phyloP scores from a whole-genome alignment of 2,797 vertebrate species.

The Cynopterus sphinx region DNA sequence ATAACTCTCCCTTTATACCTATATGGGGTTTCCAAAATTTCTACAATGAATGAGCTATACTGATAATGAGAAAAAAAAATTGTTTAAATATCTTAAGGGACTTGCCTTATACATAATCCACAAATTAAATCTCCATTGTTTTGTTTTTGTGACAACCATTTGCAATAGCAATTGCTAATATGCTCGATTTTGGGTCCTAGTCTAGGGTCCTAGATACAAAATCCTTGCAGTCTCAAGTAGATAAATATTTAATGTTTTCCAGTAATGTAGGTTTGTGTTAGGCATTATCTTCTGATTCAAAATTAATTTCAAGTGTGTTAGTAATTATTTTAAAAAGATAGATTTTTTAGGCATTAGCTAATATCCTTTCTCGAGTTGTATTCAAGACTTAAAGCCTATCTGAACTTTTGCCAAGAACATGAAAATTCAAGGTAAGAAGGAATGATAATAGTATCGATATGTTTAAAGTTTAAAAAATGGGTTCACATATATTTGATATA shows the following conservation, averaged over 20 bases:
- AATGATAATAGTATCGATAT: background rate
- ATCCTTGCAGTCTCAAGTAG: background rate
- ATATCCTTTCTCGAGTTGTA: background rate
- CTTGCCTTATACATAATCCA: background rate
- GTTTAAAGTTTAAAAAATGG: background rate
- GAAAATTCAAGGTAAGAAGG: background rate
- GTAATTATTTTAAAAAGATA: background rate
- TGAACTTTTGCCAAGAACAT: background rate
- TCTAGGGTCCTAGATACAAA: background rate
- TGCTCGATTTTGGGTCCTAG: background rate
- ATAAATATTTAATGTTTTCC: background rate
- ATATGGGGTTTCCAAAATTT: background rate
- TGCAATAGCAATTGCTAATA: background rate
- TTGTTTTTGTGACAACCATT: background rate
- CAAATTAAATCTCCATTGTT: background rate
- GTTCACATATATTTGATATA: background rate
- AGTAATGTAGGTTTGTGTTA: background rate
- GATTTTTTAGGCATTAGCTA: background rate
- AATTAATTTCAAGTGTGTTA: slow-evolving; percentile 31
- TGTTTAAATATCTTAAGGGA: background rate
- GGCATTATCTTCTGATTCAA: background rate
- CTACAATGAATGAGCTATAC: background rate
- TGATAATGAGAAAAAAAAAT: background rate
- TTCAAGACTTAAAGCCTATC: background rate
- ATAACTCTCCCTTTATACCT: background rate